These are phyloP conservation scores for Subanguina moxae DNA, from an alignment of 1,140 invertebrate genomes.

Conservation along the genomic window DNA sequence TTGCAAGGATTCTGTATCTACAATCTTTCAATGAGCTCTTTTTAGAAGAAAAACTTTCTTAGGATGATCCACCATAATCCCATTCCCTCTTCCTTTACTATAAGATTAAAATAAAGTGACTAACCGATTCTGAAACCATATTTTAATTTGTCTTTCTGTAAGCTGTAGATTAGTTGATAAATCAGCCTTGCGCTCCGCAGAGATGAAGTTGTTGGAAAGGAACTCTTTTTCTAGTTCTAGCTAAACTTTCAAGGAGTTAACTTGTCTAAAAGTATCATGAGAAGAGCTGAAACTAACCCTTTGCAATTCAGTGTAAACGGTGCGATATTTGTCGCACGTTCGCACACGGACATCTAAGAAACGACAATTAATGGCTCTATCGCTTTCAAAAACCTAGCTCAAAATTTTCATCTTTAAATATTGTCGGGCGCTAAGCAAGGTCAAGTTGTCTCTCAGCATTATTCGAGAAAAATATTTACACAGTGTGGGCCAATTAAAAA, in stretches of 20 bases:
- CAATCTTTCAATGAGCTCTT: too few species aligned
- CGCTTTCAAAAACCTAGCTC: not conserved
- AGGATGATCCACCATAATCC: too few species aligned
- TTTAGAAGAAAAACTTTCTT: too few species aligned
- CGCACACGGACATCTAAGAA: slow-evolving; percentile 60
- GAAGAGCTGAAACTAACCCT: too few species aligned
- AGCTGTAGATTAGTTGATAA: too few species aligned
- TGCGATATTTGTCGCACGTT: slow-evolving; percentile 98
- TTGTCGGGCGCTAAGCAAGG: not conserved
- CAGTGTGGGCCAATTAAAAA: too few species aligned
- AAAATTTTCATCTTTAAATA: not conserved
- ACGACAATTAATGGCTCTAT: not conserved
- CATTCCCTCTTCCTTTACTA: too few species aligned
- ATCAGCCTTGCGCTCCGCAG: slow-evolving; percentile 84
- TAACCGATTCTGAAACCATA: slow-evolving; percentile 66
- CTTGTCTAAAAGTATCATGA: too few species aligned
- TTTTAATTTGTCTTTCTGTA: slow-evolving; percentile 81
- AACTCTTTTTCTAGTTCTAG: slow-evolving; percentile 97
- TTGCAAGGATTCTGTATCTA: too few species aligned
- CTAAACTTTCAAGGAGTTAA: too few species aligned
- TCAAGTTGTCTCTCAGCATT: not conserved
- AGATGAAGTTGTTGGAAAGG: slow-evolving; percentile 86
- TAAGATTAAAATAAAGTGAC: slow-evolving; percentile 5
- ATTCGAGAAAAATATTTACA: not conserved
- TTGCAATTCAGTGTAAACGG: slow-evolving; percentile 94